Conservation (phyloP, 2,113 vertebrate genomes). For the Petrocephalus microphthalmus region DNA sequence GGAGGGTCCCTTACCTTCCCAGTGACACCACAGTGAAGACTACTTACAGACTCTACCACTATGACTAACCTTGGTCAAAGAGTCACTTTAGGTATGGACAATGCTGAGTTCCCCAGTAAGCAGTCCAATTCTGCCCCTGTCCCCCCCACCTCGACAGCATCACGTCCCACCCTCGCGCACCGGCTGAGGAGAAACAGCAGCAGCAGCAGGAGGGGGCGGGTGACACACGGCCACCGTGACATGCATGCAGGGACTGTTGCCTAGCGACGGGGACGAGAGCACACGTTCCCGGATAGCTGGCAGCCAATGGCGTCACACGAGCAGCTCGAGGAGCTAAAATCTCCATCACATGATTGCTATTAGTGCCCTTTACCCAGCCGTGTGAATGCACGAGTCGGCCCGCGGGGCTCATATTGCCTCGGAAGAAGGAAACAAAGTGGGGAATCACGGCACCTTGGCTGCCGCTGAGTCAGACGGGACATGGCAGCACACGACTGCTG, state of each 20-base stretch:
- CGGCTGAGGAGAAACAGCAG: conserved; percentile 15
- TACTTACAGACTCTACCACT: neutral
- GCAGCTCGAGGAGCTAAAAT: conserved; percentile 8
- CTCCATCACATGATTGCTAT: neutral
- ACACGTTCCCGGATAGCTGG: conserved; percentile 58
- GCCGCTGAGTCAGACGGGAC: neutral
- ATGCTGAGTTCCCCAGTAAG: neutral
- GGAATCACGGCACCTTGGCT: neutral
- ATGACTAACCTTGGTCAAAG: neutral
- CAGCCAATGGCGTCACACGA: conserved; percentile 13
- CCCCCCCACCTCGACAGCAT: neutral
- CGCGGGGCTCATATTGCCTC: neutral
- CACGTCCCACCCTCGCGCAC: conserved; percentile 8
- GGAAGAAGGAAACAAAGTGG: neutral
- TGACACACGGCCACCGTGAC: conserved; percentile 19
- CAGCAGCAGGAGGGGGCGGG: conserved; percentile 5
- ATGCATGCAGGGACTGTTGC: conserved; percentile 60
- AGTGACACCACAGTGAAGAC: neutral
- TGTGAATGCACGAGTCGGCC: neutral
- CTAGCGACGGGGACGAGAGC: conserved; percentile 65
- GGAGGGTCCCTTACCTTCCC: neutral
- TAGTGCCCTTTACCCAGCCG: neutral
- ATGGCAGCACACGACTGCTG: too few relatives aligned
- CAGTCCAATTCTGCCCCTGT: neutral
- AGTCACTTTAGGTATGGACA: neutral